Conservation (phyloP, 1,140 invertebrate species). For the Drosophila santomea region DNA sequence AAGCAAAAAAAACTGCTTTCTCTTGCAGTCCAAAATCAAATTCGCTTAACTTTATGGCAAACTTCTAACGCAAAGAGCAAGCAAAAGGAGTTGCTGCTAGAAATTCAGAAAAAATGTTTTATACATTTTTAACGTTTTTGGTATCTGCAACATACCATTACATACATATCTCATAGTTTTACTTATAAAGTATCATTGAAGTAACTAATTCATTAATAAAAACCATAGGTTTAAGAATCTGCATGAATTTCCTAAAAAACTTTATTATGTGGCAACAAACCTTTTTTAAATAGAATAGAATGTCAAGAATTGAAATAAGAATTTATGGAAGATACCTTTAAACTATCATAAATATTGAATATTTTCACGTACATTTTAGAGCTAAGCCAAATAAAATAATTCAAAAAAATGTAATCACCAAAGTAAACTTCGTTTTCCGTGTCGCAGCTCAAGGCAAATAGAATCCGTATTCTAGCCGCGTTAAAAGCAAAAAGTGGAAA, state of each 20-base stretch:
- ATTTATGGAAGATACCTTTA: too few relatives aligned
- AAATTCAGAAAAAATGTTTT: constrained; percentile 4
- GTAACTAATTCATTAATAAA: too few relatives aligned
- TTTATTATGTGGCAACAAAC: too few relatives aligned
- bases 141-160: neutral
- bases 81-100: constrained; percentile 22
- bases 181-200: neutral
- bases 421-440: constrained; percentile 28
- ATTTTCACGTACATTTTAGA: too few relatives aligned
- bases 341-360: too few relatives aligned
- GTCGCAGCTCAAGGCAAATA: constrained; percentile 54
- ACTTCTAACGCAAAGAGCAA: constrained; percentile 52
- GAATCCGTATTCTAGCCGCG: constrained; percentile 64
- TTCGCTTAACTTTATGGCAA: constrained; percentile 69
- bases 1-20: constrained; percentile 75
- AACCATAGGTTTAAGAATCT: too few relatives aligned
- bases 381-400: too few relatives aligned
- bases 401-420: neutral
- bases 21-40: constrained; percentile 78
- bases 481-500: constrained; percentile 72
- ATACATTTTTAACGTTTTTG: neutral
- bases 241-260: too few relatives aligned
- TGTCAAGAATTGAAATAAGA: too few relatives aligned
- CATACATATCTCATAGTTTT: too few relatives aligned
- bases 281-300: too few relatives aligned